Conservation (phyloP, 2,888 invertebrate genomes). For the Drosophila pullipes region DNA sequence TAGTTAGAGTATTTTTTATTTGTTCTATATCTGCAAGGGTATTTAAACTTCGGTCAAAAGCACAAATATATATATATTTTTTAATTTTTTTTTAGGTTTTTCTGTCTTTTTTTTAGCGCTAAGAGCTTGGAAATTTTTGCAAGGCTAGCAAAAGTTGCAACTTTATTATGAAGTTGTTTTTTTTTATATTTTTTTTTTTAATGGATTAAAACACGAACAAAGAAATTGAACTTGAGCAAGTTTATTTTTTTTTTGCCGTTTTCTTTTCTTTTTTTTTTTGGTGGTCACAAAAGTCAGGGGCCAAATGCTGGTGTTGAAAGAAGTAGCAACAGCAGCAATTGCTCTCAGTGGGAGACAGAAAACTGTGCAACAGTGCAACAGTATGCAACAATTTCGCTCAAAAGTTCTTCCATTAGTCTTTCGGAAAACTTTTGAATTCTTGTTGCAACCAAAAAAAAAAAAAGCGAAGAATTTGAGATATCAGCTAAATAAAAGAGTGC, state of each 20-base stretch:
- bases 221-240: constrained; percentile 66
- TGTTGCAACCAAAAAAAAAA: background rate
- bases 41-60: background rate
- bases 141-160: constrained; percentile 63
- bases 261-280: background rate
- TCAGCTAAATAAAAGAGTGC: background rate
- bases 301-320: constrained; percentile 28
- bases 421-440: constrained; percentile 15
- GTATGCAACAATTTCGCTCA: constrained; percentile 6
- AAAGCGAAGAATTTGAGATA: background rate
- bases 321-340: background rate
- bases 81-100: background rate
- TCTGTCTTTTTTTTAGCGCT: constrained; percentile 8
- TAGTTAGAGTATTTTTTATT: background rate
- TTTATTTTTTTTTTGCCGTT: constrained; percentile 8
- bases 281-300: constrained; percentile 38
- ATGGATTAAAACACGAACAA: constrained; percentile 60
- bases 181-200: constrained; percentile 28
- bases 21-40: background rate
- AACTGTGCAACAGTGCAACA: constrained; percentile 13
- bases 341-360: constrained; percentile 8
- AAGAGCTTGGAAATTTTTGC: constrained; percentile 44
- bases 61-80: background rate
- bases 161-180: constrained; percentile 48
- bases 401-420: constrained; percentile 17